Percentiles rank a stretch among this genome's conserved stretches.
Conservation (phyloP, 2,797 vertebrate species). For the Sphenopsis melanotis region DNA sequence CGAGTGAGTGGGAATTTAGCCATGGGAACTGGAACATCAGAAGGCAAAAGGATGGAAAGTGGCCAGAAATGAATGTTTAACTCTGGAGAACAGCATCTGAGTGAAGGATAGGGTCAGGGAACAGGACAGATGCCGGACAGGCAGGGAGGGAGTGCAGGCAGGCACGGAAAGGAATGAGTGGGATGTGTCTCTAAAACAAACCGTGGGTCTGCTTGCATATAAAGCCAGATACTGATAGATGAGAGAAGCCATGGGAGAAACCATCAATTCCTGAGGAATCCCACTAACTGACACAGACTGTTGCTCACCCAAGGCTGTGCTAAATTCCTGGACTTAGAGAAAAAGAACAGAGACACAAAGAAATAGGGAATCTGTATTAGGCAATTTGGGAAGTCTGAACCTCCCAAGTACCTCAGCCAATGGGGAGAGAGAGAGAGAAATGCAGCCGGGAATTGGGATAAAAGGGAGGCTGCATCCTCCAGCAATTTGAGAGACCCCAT, state of each 20-base stretch:
- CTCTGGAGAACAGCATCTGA: neutral
- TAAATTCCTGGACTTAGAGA: neutral
- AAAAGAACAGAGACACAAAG: neutral
- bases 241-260: neutral
- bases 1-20: neutral
- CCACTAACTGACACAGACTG: neutral
- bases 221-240: neutral
- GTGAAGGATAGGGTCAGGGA: neutral
- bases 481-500: neutral
- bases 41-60: neutral
- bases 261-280: neutral
- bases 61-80: neutral
- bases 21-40: neutral
- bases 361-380: neutral
- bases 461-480: neutral
- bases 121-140: neutral
- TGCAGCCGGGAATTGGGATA: fast-evolving
- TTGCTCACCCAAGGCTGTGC: fast-evolving
- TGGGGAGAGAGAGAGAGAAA: neutral
- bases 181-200: neutral
- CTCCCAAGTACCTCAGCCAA: neutral
- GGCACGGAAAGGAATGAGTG: neutral
- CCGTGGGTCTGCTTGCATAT: neutral
- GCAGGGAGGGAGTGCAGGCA: neutral
- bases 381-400: fast-evolving